phyloP scores from a whole-genome alignment of 2,797 vertebrate species.

The Neosilurus hyrtlii region DNA sequence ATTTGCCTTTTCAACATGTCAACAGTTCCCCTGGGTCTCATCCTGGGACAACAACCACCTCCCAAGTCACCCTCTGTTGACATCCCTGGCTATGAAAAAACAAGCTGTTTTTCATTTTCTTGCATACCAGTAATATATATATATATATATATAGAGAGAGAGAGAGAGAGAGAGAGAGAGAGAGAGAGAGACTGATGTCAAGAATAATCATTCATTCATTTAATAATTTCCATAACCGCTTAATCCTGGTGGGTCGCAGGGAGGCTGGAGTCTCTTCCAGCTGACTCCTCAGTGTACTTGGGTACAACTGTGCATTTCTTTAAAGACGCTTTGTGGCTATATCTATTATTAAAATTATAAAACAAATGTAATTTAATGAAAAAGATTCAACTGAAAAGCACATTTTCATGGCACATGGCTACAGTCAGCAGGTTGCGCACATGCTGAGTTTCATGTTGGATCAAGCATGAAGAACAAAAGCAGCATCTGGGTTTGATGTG shows the following conservation, averaged over 20 bases:
- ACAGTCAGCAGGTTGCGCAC: background rate
- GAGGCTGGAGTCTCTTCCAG: too few relatives aligned
- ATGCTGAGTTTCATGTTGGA: conserved; percentile 16
- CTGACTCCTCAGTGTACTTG: too few relatives aligned
- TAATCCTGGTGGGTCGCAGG: too few relatives aligned
- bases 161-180: too few relatives aligned
- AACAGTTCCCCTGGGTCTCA: conserved; percentile 4
- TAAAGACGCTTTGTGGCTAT: background rate
- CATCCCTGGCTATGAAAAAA: background rate
- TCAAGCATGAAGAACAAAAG: conserved; percentile 10
- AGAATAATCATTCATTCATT: background rate
- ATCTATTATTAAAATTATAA: conserved; percentile 7
- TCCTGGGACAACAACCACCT: conserved; percentile 5
- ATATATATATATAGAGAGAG: too few relatives aligned
- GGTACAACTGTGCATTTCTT: background rate
- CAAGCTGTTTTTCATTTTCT: background rate
- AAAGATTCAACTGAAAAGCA: background rate
- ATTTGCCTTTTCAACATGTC: conserved; percentile 11
- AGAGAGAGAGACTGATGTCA: background rate
- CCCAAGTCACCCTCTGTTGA: conserved; percentile 5
- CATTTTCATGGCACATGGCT: background rate
- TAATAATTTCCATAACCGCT: too few relatives aligned
- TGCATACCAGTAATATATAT: background rate
- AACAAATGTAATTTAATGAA: background rate
- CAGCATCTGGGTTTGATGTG: conserved; percentile 30